Base-by-base conservation (phyloP, 2,113 vertebrate genomes). In the Saguinus imperator region DNA sequence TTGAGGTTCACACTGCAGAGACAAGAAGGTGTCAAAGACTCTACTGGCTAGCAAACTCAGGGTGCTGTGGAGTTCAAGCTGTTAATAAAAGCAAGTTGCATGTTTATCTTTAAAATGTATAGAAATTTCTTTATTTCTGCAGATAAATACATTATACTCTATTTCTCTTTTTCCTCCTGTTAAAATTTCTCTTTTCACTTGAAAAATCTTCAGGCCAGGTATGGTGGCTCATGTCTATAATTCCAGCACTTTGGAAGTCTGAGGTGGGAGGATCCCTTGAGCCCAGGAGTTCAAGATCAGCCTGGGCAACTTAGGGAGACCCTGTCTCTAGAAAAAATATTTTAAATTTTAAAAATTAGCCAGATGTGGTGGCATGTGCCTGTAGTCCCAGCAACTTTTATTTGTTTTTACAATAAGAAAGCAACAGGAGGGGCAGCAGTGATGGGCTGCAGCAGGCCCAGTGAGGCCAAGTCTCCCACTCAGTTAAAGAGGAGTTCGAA, bases 401-500 rank as follows among this genome's bases (percentile, higher is more conserved):
- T 85, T 87, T 61, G n/a, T 82, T 93, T 84, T 89, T 81, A 81
- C 37, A 55, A 20, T 40, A 75, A 90, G 84, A 89, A 89, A 89
- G 29, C 17, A 45, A 43, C 11, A 61, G 29, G 21, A 32, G 48
- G 27, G 84, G 61, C 1, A 1, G 29, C 73, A 10, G 84, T n/a
- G 17, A 37, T 8, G 3, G 40, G 76, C 55, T 40, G 55, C 72
- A 61, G 82, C 55, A 80, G 88, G 16, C 81, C 76, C 61, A 29
- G 1, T 1, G 75, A 61, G 43, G 55, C 43, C 82, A 70, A 27
- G 20, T 52, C 64, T 72, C 55, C 68, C 76, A 40, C 45, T 79
- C 32, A 43, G 57, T 37, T 95, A 35, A 83, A 89, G 58, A 86
- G 37, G 55, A 70, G 70, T n/a, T 55, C 48, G 55, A 81, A 68